Evolutionary conservation across 2,888 invertebrate species (phyloP).

Genomic region (Eilema caniola): DNA sequence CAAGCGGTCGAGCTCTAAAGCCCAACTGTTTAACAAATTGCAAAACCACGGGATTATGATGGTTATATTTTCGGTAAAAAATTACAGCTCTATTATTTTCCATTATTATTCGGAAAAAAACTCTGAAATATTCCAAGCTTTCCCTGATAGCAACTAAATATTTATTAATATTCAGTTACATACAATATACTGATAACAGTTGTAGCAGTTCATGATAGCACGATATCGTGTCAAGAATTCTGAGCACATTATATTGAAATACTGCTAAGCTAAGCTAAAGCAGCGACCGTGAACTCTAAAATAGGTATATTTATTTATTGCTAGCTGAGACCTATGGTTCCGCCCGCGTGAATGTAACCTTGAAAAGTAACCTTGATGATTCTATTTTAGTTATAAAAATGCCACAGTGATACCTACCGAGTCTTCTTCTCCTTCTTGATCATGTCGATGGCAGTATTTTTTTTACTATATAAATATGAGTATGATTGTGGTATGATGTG

Average conservation of each 20-base stretch:
- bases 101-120: not conserved
- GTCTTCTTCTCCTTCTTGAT: no score
- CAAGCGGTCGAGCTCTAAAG: no score
- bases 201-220: slow-evolving; percentile 10
- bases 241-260: not conserved
- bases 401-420: no score
- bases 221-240: slow-evolving; percentile 10
- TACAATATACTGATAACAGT: slow-evolving; percentile 9
- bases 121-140: slow-evolving; percentile 1
- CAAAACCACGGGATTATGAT: no score
- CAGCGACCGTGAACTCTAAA: not conserved
- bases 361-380: no score
- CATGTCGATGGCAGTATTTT: no score
- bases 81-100: not conserved
- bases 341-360: not conserved
- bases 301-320: not conserved
- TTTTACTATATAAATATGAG: no score
- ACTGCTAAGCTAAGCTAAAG: not conserved
- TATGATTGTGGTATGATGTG: no score
- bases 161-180: slow-evolving; percentile 13
- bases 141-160: not conserved
- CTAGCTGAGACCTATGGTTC: no score
- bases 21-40: no score
- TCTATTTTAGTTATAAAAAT: no score
- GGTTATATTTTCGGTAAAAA: not conserved